Conservation (phyloP, 2,113 vertebrate genomes). For the Melanocharis versteri region DNA sequence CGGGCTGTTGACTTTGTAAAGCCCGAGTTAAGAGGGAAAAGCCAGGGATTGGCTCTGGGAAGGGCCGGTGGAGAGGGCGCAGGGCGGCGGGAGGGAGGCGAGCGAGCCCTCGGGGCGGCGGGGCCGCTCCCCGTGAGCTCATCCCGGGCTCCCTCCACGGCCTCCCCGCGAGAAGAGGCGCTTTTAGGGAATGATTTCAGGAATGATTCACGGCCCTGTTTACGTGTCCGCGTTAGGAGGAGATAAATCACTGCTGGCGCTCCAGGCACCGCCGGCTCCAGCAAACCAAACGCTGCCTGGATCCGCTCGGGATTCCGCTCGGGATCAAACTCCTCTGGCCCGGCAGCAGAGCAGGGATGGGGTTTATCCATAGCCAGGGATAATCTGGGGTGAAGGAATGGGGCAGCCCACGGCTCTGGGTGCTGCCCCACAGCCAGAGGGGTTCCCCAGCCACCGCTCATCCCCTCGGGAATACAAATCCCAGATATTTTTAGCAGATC, state of each 20-base stretch:
- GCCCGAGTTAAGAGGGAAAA: rapidly evolving
- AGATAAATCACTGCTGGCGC: slow-evolving; percentile 47
- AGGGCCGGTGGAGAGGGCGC: not conserved
- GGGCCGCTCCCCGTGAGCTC: slow-evolving; percentile 38
- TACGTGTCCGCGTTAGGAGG: slow-evolving; percentile 1
- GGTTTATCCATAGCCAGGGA: rapidly evolving
- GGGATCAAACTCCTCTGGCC: not conserved
- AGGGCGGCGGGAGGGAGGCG: not conserved
- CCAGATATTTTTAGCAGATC: not conserved
- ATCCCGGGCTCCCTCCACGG: slow-evolving; percentile 36
- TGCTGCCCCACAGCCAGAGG: not conserved
- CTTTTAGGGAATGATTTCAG: slow-evolving; percentile 55
- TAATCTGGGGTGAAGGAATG: not conserved
- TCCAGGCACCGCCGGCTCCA: not conserved
- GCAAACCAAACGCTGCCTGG: not conserved
- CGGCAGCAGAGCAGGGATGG: not conserved
- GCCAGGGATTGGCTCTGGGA: not conserved
- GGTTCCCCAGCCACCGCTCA: not conserved
- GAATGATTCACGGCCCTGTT: slow-evolving; percentile 56
- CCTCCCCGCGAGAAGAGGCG: slow-evolving; percentile 10
- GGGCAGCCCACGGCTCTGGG: not conserved
- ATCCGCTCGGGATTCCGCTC: not conserved
- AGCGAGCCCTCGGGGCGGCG: not conserved
- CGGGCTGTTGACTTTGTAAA: not conserved
- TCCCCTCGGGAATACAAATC: not conserved